These are phyloP conservation scores for Sminthurides aquaticus DNA, from an alignment of 2,888 invertebrate genomes.

Conservation along the genomic window DNA sequence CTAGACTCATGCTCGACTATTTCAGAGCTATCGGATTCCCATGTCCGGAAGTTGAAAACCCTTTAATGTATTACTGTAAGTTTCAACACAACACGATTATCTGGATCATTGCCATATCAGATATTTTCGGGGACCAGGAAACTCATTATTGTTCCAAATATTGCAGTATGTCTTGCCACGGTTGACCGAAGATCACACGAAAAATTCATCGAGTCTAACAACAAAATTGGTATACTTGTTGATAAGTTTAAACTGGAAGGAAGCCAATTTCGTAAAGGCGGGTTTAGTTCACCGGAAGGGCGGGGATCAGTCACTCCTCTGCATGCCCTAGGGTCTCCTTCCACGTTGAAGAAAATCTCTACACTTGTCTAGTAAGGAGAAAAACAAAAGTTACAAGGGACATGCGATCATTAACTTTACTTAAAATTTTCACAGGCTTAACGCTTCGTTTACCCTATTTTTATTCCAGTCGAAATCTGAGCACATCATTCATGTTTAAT, in stretches of 20 bases:
- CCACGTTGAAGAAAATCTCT: conserved; percentile 60
- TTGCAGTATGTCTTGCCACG: conserved; percentile 65
- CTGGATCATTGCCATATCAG: too few species aligned
- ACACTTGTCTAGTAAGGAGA: conserved; percentile 51
- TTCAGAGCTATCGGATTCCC: conserved; percentile 93
- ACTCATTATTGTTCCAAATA: conserved; percentile 3
- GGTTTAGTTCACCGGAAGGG: conserved; percentile 14
- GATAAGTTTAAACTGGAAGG: conserved; percentile 86
- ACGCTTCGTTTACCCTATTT: neutral
- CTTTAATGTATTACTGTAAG: conserved; percentile 94
- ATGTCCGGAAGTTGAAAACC: conserved; percentile 92
- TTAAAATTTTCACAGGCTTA: neutral
- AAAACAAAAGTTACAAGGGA: neutral
- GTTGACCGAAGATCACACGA: conserved; percentile 76
- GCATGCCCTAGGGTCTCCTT: conserved; percentile 65
- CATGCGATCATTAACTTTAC: neutral
- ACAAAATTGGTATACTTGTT: conserved; percentile 82
- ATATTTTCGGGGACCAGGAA: too few species aligned
- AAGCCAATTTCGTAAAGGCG: conserved; percentile 60
- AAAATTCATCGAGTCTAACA: conserved; percentile 84
- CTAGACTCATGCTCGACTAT: conserved; percentile 85
- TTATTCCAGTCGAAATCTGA: conserved; percentile 61
- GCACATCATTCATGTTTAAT: conserved; percentile 70
- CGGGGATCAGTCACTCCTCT: conserved; percentile 54
- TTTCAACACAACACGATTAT: conserved; percentile 41